A percentile compares a stretch with the other conserved stretches of the same genome.
Conservation (phyloP, 1,140 invertebrate genomes). For the Lucilia cuprina region DNA sequence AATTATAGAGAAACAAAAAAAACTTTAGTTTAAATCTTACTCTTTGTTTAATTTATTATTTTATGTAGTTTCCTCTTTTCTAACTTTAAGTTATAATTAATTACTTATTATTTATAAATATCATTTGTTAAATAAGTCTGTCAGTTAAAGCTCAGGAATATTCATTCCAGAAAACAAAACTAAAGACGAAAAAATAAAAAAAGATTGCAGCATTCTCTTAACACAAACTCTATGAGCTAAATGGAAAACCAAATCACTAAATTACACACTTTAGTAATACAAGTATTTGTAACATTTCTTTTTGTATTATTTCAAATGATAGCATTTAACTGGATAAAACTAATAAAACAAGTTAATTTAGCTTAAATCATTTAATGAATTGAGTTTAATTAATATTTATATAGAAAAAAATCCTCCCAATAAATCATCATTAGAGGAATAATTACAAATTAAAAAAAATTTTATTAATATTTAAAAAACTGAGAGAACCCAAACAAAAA, state of each 20-base stretch:
- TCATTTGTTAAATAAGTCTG: neutral
- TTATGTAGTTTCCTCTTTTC: neutral
- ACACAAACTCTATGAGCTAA: neutral
- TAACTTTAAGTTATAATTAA: neutral
- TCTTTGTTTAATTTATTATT: constrained; percentile 18
- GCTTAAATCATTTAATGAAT: neutral
- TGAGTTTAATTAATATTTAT: neutral
- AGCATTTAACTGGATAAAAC: neutral
- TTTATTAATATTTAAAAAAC: neutral
- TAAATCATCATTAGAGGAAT: too few relatives aligned
- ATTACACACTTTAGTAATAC: neutral
- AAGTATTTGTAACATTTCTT: neutral
- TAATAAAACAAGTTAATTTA: neutral
- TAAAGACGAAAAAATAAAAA: neutral
- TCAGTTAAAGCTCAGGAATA: constrained; percentile 18
- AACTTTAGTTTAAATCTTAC: neutral
- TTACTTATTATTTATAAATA: neutral
- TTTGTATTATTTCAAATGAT: constrained; percentile 1
- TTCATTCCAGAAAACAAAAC: neutral
- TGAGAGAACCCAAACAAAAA: neutral
- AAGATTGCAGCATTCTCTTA: neutral
- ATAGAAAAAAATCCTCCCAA: neutral
- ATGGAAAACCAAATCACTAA: neutral
- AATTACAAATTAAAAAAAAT: too few relatives aligned
- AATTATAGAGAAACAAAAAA: too few relatives aligned